A percentile compares a stretch with the other conserved stretches of the same genome.
Evolutionary conservation across 1,140 invertebrate genomes (phyloP).

Genomic region (Drosophila funebris): DNA sequence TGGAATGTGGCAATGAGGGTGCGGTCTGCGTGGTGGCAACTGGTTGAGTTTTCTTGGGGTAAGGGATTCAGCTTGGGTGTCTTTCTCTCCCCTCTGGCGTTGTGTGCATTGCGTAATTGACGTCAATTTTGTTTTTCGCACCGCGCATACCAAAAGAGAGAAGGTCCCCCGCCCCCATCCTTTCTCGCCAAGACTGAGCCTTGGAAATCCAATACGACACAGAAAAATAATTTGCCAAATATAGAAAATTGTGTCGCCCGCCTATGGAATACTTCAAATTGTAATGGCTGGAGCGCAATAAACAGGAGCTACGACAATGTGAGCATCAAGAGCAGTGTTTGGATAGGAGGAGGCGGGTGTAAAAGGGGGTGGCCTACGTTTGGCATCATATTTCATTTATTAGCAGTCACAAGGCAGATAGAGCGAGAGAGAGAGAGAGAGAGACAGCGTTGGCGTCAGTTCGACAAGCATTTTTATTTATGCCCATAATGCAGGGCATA

Average conservation of each 20-base stretch:
- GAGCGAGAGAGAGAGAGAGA: too few relatives aligned
- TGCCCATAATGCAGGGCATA: conserved; percentile 79
- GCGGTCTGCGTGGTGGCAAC: conserved; percentile 49
- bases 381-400: conserved; percentile 83
- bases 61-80: too few relatives aligned
- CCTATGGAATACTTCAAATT: conserved; percentile 63
- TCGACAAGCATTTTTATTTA: conserved; percentile 74
- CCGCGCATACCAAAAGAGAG: conserved; percentile 75
- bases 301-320: conserved; percentile 75
- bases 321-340: neutral
- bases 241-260: conserved; percentile 76
- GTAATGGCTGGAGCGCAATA: conserved; percentile 56
- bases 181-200: conserved; percentile 11
- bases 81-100: neutral
- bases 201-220: conserved; percentile 71
- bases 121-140: conserved; percentile 84
- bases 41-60: conserved; percentile 22
- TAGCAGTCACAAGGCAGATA: conserved; percentile 49
- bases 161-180: neutral
- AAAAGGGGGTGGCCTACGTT: conserved; percentile 3
- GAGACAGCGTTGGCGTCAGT: conserved; percentile 23
- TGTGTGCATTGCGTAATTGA: conserved; percentile 82
- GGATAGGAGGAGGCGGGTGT: conserved; percentile 3
- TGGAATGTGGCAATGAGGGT: conserved; percentile 1
- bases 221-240: conserved; percentile 81